Evolutionary conservation across 2,113 vertebrate species (phyloP).

Genomic region (Bungarus multicinctus): DNA sequence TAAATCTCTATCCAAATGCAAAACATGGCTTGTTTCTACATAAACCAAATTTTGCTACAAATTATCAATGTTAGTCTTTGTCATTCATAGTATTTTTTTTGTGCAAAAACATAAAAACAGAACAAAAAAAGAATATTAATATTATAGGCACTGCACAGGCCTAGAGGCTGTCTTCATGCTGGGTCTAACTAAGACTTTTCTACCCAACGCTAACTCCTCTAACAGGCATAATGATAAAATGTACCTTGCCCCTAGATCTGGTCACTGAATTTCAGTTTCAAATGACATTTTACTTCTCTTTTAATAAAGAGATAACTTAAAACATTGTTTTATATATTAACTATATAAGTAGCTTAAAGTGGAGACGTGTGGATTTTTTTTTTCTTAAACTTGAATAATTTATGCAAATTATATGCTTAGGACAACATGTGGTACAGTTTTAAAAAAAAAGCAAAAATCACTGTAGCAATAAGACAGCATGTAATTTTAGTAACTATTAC

Average conservation of each 20-base stretch:
- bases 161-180: conserved; percentile 51
- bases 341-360: conserved; percentile 72
- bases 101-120: conserved; percentile 44
- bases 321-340: conserved; percentile 69
- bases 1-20: conserved; percentile 83
- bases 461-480: conserved; percentile 69
- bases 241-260: conserved; percentile 53
- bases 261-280: conserved; percentile 70
- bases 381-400: conserved; percentile 71
- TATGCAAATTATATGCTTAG: conserved; percentile 71
- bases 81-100: conserved; percentile 63
- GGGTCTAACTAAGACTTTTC: conserved; percentile 49
- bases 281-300: conserved; percentile 68
- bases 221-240: conserved; percentile 46
- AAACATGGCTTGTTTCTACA: conserved; percentile 85
- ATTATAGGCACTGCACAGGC: conserved; percentile 52
- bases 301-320: conserved; percentile 62
- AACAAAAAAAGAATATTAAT: conserved; percentile 35
- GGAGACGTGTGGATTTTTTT: conserved; percentile 63
- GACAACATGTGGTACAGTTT: conserved; percentile 69
- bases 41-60: conserved; percentile 85
- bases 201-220: conserved; percentile 33
- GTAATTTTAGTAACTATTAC: conserved; percentile 67
- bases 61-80: conserved; percentile 68
- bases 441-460: conserved; percentile 73